phyloP scores from a whole-genome alignment of 2,797 vertebrate species.

The Poecile montanus region DNA sequence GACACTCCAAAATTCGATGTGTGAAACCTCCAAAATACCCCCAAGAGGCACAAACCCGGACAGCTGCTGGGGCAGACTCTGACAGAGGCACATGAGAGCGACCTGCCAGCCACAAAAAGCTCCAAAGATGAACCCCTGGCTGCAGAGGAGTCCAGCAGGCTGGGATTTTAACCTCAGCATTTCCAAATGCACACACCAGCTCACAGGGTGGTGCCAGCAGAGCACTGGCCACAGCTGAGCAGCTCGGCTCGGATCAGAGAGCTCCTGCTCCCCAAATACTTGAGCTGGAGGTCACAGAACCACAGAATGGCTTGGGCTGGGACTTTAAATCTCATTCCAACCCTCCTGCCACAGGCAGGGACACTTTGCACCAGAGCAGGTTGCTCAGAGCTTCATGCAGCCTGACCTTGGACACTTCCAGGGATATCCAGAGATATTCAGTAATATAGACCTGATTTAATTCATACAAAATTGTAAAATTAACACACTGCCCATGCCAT shows the following conservation, averaged over 20 bases:
- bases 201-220: neutral
- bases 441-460: neutral
- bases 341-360: neutral
- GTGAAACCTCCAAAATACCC: neutral
- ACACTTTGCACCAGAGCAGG: neutral
- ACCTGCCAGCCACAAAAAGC: neutral
- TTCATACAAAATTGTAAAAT: neutral
- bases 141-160: fast-evolving
- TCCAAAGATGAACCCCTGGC: neutral
- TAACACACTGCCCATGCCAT: neutral
- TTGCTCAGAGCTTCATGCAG: neutral
- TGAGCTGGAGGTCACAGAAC: neutral
- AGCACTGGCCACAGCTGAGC: neutral
- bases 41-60: neutral
- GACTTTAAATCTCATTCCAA: neutral
- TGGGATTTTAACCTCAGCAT: neutral
- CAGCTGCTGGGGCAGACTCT: neutral
- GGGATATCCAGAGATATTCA: neutral
- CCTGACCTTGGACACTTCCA: neutral
- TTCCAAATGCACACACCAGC: neutral
- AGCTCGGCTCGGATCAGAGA: neutral
- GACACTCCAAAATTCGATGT: neutral
- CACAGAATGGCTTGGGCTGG: neutral
- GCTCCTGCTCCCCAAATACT: neutral
- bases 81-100: fast-evolving